A percentile compares a stretch with the other conserved stretches of the same genome.
Evolutionary conservation across 64 coral and sea anemone species (phyloP).

Genomic region (Acropora tenuis): DNA sequence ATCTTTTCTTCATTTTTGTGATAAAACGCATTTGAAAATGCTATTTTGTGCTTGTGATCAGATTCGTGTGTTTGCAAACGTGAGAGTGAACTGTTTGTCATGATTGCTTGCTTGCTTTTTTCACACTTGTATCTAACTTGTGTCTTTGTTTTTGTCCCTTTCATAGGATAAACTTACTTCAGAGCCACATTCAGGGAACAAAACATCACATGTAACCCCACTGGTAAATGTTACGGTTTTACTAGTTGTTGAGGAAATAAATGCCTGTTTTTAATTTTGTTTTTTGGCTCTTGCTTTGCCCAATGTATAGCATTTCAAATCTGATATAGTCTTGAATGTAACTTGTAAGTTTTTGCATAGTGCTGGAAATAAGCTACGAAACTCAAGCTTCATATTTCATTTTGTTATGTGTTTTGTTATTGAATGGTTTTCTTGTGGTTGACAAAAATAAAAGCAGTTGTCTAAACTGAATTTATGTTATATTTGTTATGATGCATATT

Average conservation of each 20-base stretch:
- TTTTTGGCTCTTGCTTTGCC: neutral
- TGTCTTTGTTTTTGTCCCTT: conserved; percentile 8
- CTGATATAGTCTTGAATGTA: neutral
- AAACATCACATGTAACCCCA: neutral
- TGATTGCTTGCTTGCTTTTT: conserved; percentile 6
- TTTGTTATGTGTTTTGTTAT: neutral
- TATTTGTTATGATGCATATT: too few relatives aligned
- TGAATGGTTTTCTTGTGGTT: too few relatives aligned
- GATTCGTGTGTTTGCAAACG: conserved; percentile 4
- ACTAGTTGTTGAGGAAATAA: neutral
- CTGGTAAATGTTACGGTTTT: conserved; percentile 1
- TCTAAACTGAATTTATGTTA: too few relatives aligned
- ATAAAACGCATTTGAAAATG: neutral
- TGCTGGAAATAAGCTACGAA: neutral
- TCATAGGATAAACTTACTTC: conserved; percentile 17
- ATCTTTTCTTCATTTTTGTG: neutral
- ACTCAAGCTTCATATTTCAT: neutral
- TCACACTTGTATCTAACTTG: neutral
- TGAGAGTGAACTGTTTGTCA: conserved; percentile 9
- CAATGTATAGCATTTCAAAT: neutral
- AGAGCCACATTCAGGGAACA: neutral
- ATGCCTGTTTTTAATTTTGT: neutral
- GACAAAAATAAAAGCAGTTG: too few relatives aligned
- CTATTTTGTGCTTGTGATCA: conserved; percentile 1
- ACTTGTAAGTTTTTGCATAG: neutral